Evolutionary conservation across 2,888 invertebrate species (phyloP).

Genomic region (Drosophila nigricruria): DNA sequence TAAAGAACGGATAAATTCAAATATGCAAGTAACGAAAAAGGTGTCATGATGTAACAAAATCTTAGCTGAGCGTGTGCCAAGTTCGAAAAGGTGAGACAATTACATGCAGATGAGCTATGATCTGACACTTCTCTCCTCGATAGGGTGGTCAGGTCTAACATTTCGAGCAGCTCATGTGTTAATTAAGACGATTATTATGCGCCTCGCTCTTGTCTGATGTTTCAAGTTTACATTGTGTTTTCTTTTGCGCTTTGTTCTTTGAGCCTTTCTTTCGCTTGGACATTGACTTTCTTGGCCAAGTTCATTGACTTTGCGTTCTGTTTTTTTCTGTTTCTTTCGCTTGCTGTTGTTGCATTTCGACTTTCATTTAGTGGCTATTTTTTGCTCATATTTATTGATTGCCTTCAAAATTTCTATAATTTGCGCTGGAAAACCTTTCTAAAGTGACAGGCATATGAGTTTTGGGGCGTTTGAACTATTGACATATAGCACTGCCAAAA

Average conservation of each 20-base stretch:
- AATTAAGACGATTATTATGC: constrained; percentile 54
- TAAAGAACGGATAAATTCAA: constrained; percentile 10
- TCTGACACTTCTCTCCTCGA: not conserved
- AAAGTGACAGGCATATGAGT: constrained; percentile 51
- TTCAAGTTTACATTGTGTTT: constrained; percentile 5
- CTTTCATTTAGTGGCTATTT: constrained; percentile 38
- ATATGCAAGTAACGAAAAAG: constrained; percentile 39
- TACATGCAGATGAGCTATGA: not conserved
- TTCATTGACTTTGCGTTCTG: constrained; percentile 53
- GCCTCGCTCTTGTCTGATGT: not conserved
- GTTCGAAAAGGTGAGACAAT: constrained; percentile 26
- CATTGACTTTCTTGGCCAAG: constrained; percentile 49
- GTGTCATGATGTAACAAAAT: constrained; percentile 52
- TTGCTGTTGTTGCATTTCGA: constrained; percentile 26
- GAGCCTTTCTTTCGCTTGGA: constrained; percentile 44
- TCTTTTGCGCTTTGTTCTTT: constrained; percentile 28
- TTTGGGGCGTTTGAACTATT: constrained; percentile 9
- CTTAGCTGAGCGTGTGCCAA: constrained; percentile 35
- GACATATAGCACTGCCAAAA: constrained; percentile 16
- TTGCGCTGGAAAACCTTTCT: constrained; percentile 49
- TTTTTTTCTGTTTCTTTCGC: constrained; percentile 27
- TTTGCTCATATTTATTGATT: constrained; percentile 39
- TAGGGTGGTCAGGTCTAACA: not conserved
- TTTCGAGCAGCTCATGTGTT: constrained; percentile 17
- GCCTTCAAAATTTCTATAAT: constrained; percentile 37